Conservation (phyloP, 1,140 invertebrate species). For the Heliconius hewitsoni region DNA sequence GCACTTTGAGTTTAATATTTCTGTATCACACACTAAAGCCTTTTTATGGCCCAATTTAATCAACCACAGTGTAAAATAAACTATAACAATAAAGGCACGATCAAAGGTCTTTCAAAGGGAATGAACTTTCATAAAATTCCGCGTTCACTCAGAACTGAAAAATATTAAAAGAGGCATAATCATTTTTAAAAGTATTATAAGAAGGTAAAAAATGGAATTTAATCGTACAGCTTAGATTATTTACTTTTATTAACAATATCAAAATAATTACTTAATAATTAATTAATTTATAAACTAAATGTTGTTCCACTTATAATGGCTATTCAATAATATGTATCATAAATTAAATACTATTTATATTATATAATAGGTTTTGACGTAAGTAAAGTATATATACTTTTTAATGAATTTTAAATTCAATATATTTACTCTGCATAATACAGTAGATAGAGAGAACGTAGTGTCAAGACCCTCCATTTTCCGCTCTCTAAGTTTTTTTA, state of each 20-base stretch:
- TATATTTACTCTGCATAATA: too few relatives aligned
- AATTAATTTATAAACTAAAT: too few relatives aligned
- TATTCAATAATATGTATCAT: too few relatives aligned
- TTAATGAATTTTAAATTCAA: too few relatives aligned
- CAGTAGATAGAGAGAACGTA: too few relatives aligned
- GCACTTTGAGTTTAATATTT: neutral
- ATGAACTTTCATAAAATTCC: constrained; percentile 37
- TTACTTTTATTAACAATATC: neutral
- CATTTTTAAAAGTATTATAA: too few relatives aligned
- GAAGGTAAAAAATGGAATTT: neutral
- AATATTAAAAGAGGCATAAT: neutral
- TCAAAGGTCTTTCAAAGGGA: constrained; percentile 31
- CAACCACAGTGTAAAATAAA: constrained; percentile 31
- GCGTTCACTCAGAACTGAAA: neutral
- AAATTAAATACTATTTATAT: too few relatives aligned
- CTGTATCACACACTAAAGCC: neutral
- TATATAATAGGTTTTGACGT: too few relatives aligned
- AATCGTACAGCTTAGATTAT: neutral
- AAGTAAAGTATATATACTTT: too few relatives aligned
- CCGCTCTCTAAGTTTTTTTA: too few relatives aligned
- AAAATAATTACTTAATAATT: neutral
- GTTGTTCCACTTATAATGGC: too few relatives aligned
- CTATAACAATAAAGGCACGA: constrained; percentile 32
- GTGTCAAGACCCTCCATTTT: too few relatives aligned
- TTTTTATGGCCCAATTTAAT: constrained; percentile 28